phyloP scores from a whole-genome alignment of 1,140 invertebrate genomes.

The Drosophila repletoides region DNA sequence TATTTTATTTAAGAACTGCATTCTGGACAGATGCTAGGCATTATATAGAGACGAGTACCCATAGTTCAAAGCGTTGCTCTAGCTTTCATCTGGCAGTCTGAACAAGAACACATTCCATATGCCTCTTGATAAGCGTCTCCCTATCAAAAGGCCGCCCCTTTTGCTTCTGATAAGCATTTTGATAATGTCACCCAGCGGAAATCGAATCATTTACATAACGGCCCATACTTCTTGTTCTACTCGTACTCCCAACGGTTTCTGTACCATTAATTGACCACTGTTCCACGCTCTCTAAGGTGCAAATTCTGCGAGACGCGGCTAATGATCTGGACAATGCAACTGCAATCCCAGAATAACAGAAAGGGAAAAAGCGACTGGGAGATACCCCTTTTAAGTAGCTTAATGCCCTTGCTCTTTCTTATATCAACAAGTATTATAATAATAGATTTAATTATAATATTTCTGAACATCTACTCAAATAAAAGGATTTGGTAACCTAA shows the following conservation, averaged over 20 bases:
- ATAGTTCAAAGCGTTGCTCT: conserved; percentile 26
- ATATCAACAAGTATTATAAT: no score
- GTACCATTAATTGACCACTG: conserved; percentile 43
- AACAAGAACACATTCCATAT: conserved; percentile 30
- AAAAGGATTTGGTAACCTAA: no score
- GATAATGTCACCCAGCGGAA: conserved; percentile 54
- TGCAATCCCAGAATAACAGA: neutral
- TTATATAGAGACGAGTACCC: neutral
- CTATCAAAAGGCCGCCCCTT: conserved; percentile 13
- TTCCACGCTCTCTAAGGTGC: conserved; percentile 25
- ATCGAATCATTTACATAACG: conserved; percentile 65
- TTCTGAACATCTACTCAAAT: no score
- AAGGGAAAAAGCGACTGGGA: neutral
- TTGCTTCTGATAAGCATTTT: conserved; percentile 45
- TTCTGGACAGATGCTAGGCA: conserved; percentile 7
- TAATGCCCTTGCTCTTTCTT: neutral
- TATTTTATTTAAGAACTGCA: conserved; percentile 1
- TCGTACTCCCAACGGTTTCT: neutral
- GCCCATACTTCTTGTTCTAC: neutral
- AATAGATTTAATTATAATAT: no score
- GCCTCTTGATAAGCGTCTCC: conserved; percentile 8
- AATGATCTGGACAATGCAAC: conserved; percentile 1
- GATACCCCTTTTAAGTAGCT: neutral
- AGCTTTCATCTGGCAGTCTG: conserved; percentile 21
- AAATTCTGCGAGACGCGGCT: neutral